These are phyloP conservation scores for Donacobius atricapilla DNA, from an alignment of 2,113 vertebrate species.

Conservation along the genomic window DNA sequence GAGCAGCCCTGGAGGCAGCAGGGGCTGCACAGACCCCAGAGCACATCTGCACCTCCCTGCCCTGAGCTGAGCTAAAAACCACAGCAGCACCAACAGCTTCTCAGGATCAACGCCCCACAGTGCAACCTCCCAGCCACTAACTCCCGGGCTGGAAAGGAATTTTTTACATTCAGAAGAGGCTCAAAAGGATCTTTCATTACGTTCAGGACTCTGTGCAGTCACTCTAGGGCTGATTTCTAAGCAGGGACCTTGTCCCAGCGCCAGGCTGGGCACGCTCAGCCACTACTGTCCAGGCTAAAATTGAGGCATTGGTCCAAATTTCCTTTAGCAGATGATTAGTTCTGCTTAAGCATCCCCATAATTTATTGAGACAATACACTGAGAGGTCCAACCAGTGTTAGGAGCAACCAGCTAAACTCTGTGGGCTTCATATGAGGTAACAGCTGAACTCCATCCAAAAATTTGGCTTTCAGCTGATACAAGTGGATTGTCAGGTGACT, in stretches of 20 bases:
- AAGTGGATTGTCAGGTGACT: conserved; percentile 1
- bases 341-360: neutral
- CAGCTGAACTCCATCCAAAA: neutral
- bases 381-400: neutral
- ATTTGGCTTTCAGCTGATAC: neutral
- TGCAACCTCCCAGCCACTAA: neutral
- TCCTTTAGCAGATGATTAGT: neutral
- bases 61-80: neutral
- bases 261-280: neutral
- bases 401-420: neutral
- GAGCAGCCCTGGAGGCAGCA: too few species aligned
- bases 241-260: neutral
- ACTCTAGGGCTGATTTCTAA: neutral
- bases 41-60: neutral
- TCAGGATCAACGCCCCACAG: neutral
- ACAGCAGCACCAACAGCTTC: neutral
- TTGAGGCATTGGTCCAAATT: neutral
- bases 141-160: neutral
- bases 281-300: neutral
- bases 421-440: neutral
- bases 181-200: neutral
- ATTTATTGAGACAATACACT: neutral
- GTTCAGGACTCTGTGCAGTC: neutral
- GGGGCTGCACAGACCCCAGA: too few species aligned
- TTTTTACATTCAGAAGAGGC: neutral